Evolutionary conservation across 2,888 invertebrate species (phyloP).

Genomic region (Agrenia bidenticulata): DNA sequence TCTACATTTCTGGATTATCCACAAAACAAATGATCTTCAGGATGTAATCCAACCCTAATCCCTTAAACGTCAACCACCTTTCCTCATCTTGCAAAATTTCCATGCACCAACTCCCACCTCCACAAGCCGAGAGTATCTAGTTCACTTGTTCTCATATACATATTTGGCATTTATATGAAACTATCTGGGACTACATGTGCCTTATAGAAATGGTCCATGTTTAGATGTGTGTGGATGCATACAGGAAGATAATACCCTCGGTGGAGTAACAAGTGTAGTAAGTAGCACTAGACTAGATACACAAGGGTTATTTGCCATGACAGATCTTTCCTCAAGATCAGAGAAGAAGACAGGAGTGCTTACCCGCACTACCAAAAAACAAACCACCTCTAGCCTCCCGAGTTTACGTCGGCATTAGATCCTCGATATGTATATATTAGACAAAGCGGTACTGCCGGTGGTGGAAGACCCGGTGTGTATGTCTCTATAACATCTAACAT

Average conservation of each 20-base stretch:
- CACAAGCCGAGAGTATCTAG: too few relatives aligned
- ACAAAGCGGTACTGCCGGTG: background rate
- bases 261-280: too few relatives aligned
- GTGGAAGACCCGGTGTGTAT: background rate
- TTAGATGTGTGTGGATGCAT: too few relatives aligned
- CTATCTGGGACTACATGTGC: too few relatives aligned
- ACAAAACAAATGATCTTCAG: constrained; percentile 29
- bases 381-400: too few relatives aligned
- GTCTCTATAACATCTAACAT: background rate
- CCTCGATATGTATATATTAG: too few relatives aligned
- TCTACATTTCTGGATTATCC: constrained; percentile 3
- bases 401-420: too few relatives aligned
- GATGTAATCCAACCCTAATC: constrained; percentile 17
- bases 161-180: too few relatives aligned
- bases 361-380: background rate
- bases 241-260: too few relatives aligned
- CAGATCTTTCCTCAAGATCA: constrained; percentile 17
- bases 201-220: too few relatives aligned
- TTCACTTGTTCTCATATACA: too few relatives aligned
- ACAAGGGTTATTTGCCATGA: constrained; percentile 11
- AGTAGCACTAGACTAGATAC: background rate
- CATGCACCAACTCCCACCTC: background rate
- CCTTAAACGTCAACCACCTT: constrained; percentile 10
- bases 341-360: background rate
- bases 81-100: constrained; percentile 10